phyloP scores from a whole-genome alignment of 2,888 invertebrate genomes.

The Cyclophora punctaria region DNA sequence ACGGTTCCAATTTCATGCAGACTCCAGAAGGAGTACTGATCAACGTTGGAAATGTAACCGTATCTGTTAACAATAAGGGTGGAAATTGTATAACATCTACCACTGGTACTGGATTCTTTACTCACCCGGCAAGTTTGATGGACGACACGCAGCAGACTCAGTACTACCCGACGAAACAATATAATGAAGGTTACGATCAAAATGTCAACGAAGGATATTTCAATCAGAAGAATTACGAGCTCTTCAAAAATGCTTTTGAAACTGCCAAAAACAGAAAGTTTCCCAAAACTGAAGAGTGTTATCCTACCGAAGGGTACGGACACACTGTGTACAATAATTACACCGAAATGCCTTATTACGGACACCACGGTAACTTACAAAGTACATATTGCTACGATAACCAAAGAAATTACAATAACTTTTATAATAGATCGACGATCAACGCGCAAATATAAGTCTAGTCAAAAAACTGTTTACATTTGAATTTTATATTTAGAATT shows the following conservation, averaged over 20 bases:
- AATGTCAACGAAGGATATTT: constrained; percentile 50
- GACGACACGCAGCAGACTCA: constrained; percentile 48
- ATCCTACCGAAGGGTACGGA: constrained; percentile 35
- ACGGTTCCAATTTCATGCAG: constrained; percentile 65
- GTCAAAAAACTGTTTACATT: constrained; percentile 19
- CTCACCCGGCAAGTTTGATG: constrained; percentile 54
- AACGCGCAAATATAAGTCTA: constrained; percentile 59
- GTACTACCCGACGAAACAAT: constrained; percentile 30
- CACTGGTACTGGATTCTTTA: constrained; percentile 68
- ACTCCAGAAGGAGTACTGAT: constrained; percentile 77
- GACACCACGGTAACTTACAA: constrained; percentile 39
- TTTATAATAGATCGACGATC: constrained; percentile 52
- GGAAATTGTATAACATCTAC: constrained; percentile 82
- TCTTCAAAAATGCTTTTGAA: constrained; percentile 77
- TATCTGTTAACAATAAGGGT: constrained; percentile 82
- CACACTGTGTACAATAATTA: constrained; percentile 34
- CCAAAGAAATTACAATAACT: constrained; percentile 57
- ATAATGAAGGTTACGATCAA: constrained; percentile 30
- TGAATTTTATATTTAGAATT: constrained; percentile 7
- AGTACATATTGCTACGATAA: constrained; percentile 52
- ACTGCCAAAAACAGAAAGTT: constrained; percentile 47
- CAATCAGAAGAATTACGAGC: constrained; percentile 71
- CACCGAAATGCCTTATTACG: constrained; percentile 45
- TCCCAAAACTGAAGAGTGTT: constrained; percentile 38
- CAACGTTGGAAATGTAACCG: constrained; percentile 85